Percentiles rank a stretch among this genome's conserved stretches.
These are phyloP conservation scores for Tragopan temminckii DNA, from an alignment of 2,797 vertebrate species.

Conservation along the genomic window DNA sequence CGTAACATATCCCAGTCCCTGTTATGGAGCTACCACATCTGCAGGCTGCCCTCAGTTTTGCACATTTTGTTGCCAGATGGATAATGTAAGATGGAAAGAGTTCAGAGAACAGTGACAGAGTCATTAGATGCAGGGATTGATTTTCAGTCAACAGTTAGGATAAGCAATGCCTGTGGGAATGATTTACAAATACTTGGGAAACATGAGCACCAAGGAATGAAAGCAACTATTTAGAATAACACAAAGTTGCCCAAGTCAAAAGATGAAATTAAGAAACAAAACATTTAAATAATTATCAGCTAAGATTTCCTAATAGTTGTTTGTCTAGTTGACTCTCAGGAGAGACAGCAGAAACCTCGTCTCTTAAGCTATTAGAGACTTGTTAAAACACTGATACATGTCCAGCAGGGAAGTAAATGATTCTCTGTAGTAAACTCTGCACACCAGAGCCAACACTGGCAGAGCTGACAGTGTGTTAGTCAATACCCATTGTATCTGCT, in stretches of 20 bases:
- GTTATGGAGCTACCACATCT: not conserved
- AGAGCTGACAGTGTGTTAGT: not conserved
- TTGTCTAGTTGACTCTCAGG: conserved; percentile 32
- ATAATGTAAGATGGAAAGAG: conserved; percentile 66
- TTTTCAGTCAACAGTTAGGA: conserved; percentile 64
- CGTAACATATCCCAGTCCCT: not conserved
- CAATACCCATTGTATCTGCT: not conserved
- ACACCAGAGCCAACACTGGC: not conserved
- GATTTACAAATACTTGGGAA: conserved; percentile 60
- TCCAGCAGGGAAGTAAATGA: not conserved
- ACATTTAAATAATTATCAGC: conserved; percentile 62
- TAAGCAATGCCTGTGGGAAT: conserved; percentile 65
- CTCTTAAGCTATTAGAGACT: not conserved
- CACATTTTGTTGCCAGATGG: conserved; percentile 57
- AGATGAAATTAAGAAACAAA: conserved; percentile 64
- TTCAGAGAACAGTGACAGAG: conserved; percentile 62
- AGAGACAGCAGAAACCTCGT: conserved; percentile 25
- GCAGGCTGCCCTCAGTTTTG: not conserved
- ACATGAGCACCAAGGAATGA: conserved; percentile 31
- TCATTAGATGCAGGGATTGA: conserved; percentile 50
- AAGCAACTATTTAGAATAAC: conserved; percentile 33
- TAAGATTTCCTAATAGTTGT: conserved; percentile 56
- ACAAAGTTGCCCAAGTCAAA: conserved; percentile 34
- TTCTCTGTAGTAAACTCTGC: not conserved
- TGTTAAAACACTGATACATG: not conserved